A percentile compares a stretch with the other conserved stretches of the same genome.
phyloP scores from a whole-genome alignment of 2,888 invertebrate genomes.

The Tiphia femorata region DNA sequence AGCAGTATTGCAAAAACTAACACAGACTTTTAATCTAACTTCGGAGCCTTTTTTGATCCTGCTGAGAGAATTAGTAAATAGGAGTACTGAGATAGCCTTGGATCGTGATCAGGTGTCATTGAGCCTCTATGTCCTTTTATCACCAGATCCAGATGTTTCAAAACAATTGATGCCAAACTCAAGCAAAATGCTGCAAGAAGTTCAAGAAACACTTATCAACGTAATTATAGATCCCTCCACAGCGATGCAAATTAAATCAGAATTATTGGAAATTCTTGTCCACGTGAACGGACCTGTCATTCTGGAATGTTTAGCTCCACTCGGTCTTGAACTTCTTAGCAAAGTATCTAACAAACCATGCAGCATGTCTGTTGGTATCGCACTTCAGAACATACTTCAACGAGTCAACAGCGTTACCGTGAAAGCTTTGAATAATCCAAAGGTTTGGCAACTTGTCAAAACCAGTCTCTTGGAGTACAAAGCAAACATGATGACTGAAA shows the following conservation, averaged over 20 bases:
- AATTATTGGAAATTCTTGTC: conserved; percentile 69
- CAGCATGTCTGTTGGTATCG: conserved; percentile 66
- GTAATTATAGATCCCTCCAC: conserved; percentile 65
- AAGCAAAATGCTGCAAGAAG: conserved; percentile 44
- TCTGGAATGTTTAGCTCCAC: conserved; percentile 65
- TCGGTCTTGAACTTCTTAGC: conserved; percentile 59
- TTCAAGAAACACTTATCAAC: conserved; percentile 54
- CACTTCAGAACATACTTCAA: conserved; percentile 72
- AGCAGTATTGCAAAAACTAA: conserved; percentile 70
- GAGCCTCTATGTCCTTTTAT: conserved; percentile 75
- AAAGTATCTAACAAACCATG: conserved; percentile 54
- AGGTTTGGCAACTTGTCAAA: conserved; percentile 75
- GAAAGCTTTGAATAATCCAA: conserved; percentile 67
- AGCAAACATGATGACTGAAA: conserved; percentile 66
- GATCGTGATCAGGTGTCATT: conserved; percentile 78
- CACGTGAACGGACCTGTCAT: conserved; percentile 70
- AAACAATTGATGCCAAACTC: conserved; percentile 44
- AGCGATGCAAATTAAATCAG: conserved; percentile 70
- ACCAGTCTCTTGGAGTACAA: conserved; percentile 72
- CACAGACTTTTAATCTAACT: conserved; percentile 66
- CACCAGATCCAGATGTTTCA: conserved; percentile 70
- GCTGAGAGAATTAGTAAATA: conserved; percentile 69
- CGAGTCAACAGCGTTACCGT: conserved; percentile 72
- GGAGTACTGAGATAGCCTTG: conserved; percentile 74
- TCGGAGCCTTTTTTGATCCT: conserved; percentile 58